phyloP scores from a whole-genome alignment of 2,888 invertebrate genomes.

The Hypercompe scribonia region DNA sequence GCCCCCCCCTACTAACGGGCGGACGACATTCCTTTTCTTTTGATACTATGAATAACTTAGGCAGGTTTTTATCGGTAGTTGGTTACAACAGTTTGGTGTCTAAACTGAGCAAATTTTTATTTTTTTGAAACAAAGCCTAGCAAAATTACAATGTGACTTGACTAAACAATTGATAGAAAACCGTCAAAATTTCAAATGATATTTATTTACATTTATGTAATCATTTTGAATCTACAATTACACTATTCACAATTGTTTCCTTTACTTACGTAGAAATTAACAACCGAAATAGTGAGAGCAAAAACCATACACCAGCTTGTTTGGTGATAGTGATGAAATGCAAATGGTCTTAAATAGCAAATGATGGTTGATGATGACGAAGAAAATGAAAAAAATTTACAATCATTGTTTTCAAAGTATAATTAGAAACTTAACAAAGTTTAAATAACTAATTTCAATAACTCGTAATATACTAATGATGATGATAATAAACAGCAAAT shows the following conservation, averaged over 20 bases:
- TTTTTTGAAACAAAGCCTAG: neutral
- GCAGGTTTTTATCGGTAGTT: constrained; percentile 40
- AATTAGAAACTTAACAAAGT: no score
- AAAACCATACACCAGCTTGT: no score
- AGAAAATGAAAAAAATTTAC: neutral
- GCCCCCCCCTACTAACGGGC: constrained; percentile 34
- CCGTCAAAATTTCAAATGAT: neutral
- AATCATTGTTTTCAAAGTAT: neutral
- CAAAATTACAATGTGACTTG: neutral
- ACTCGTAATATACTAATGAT: neutral
- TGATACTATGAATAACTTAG: constrained; percentile 41
- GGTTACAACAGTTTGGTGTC: constrained; percentile 29
- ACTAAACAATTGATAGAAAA: no score
- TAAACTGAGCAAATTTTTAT: neutral
- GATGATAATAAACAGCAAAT: neutral
- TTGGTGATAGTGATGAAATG: no score
- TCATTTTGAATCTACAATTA: neutral
- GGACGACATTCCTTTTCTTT: constrained; percentile 54
- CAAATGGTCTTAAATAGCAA: no score
- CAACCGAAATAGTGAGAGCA: no score
- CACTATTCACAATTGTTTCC: neutral
- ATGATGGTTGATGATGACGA: no score
- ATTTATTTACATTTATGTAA: neutral
- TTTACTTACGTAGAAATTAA: no score
- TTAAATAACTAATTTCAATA: neutral